Evolutionary conservation across 2,888 invertebrate species (phyloP).

Genomic region (Nomada ruficornis): DNA sequence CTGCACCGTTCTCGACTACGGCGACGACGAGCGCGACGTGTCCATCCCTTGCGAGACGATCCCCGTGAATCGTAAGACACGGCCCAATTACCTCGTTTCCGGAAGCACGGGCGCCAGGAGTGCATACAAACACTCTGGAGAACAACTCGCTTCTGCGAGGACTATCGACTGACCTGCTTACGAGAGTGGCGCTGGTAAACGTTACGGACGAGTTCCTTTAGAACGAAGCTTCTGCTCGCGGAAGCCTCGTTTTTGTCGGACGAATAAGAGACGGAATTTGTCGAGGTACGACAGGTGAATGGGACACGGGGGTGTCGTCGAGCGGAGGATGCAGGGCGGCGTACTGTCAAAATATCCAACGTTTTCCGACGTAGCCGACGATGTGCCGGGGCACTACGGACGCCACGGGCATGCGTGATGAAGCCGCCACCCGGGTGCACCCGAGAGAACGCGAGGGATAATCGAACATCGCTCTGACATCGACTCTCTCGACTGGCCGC

Average conservation of each 20-base stretch:
- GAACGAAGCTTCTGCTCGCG: background rate
- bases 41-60: background rate
- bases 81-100: background rate
- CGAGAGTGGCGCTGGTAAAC: constrained; percentile 42
- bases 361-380: constrained; percentile 52
- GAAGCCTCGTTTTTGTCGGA: too few relatives aligned
- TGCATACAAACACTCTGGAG: constrained; percentile 51
- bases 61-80: constrained; percentile 2
- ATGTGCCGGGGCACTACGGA: constrained; percentile 50
- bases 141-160: constrained; percentile 11
- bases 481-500: constrained; percentile 36
- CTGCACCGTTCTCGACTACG: background rate
- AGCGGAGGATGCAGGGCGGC: constrained; percentile 73
- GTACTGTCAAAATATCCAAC: constrained; percentile 77
- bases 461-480: constrained; percentile 60
- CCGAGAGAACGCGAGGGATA: constrained; percentile 49
- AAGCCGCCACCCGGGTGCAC: constrained; percentile 32
- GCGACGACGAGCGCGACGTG: constrained; percentile 33
- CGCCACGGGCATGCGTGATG: constrained; percentile 78
- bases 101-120: background rate
- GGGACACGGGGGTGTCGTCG: constrained; percentile 41
- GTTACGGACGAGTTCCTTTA: background rate
- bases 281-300: background rate
- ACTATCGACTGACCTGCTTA: constrained; percentile 77
- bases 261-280: background rate